These are phyloP conservation scores for Phaetusa simplex DNA, from an alignment of 2,113 vertebrate genomes.

Conservation along the genomic window DNA sequence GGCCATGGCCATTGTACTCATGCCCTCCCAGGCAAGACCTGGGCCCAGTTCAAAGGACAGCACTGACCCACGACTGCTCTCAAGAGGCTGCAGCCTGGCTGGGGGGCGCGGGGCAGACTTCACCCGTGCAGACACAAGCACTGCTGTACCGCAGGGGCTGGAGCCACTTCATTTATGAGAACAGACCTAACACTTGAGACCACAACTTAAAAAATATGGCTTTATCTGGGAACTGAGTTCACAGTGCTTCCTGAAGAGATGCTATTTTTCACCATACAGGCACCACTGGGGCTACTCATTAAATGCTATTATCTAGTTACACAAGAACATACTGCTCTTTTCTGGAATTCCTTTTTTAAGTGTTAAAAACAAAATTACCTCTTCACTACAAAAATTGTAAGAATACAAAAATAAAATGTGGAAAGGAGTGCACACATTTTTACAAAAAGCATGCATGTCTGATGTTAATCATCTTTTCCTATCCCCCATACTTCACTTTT, in stretches of 20 bases:
- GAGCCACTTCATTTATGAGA: fast-evolving
- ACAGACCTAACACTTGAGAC: not conserved
- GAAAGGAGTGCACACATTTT: not conserved
- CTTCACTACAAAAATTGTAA: not conserved
- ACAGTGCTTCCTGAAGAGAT: not conserved
- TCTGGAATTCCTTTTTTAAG: not conserved
- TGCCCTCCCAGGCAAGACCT: not conserved
- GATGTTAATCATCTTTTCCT: not conserved
- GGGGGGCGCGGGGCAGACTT: not conserved
- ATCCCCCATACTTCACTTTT: not conserved
- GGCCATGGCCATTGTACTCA: not conserved
- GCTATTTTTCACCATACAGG: not conserved
- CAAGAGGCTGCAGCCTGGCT: not conserved
- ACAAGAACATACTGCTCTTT: not conserved
- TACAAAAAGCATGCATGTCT: not conserved
- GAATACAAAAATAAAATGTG: not conserved
- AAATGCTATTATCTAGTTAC: not conserved
- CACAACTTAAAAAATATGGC: fast-evolving
- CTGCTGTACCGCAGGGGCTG: not conserved
- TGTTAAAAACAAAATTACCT: not conserved
- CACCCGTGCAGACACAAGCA: not conserved
- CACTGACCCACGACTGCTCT: not conserved
- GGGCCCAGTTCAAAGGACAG: not conserved
- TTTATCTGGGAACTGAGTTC: not conserved
- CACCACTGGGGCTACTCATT: not conserved